Percentiles rank a stretch among this genome's conserved stretches.
Evolutionary conservation across 2,113 vertebrate species (phyloP).

Genomic region (Mormoops blainvillei): DNA sequence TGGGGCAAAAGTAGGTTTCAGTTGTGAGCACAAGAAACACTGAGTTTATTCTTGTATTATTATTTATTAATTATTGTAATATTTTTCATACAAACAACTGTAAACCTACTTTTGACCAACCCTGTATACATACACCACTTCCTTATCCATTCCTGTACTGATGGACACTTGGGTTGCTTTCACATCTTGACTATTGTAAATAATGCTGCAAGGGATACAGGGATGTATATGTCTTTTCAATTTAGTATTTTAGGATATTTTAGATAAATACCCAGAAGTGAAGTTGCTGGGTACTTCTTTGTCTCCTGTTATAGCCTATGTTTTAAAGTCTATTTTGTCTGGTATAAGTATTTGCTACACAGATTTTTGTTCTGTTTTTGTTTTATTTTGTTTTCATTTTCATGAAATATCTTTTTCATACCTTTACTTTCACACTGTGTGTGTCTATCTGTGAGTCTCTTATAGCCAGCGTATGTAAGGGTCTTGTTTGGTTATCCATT

Average conservation of each 20-base stretch:
- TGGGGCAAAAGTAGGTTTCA: background rate
- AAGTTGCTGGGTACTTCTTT: background rate
- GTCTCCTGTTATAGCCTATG: background rate
- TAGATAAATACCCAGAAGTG: background rate
- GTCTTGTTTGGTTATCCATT: background rate
- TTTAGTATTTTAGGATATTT: background rate
- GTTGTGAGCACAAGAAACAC: background rate
- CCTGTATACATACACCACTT: background rate
- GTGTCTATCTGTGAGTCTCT: background rate
- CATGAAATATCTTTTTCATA: background rate
- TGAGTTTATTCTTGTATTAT: background rate
- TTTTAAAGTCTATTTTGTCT: background rate
- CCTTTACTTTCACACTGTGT: background rate
- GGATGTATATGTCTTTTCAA: background rate
- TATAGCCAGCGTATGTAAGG: background rate
- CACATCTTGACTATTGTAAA: background rate
- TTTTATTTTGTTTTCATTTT: background rate
- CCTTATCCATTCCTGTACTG: background rate
- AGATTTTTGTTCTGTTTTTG: background rate
- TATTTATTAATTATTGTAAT: background rate
- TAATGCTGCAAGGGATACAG: background rate
- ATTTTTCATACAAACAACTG: background rate
- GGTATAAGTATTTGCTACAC: background rate
- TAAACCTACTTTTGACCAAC: background rate
- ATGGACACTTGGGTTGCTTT: background rate